phyloP scores from a whole-genome alignment of 2,888 invertebrate genomes.

The Dorcus hopei region DNA sequence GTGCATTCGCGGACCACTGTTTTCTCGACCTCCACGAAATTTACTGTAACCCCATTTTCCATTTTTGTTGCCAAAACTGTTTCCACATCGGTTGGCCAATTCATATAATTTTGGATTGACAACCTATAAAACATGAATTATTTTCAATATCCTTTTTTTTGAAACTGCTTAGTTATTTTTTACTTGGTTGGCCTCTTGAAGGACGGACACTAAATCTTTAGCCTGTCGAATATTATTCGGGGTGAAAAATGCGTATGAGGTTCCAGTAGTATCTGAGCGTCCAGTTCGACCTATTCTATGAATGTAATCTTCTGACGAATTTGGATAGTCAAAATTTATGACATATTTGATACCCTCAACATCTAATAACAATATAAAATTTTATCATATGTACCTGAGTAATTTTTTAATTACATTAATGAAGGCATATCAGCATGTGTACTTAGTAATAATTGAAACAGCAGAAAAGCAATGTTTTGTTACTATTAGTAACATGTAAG shows the following conservation, averaged over 20 bases:
- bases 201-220: slow-evolving; percentile 81
- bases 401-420: too few relatives aligned
- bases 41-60: slow-evolving; percentile 56
- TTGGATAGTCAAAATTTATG: slow-evolving; percentile 94
- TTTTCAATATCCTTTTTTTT: neutral
- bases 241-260: slow-evolving; percentile 94
- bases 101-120: slow-evolving; percentile 83
- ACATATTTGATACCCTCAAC: slow-evolving; percentile 96
- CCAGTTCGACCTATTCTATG: slow-evolving; percentile 95
- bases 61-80: slow-evolving; percentile 54
- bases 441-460: too few relatives aligned
- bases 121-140: slow-evolving; percentile 52
- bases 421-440: too few relatives aligned
- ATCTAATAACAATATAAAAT: slow-evolving; percentile 60
- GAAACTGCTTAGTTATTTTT: slow-evolving; percentile 8
- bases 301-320: slow-evolving; percentile 93
- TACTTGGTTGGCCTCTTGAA: slow-evolving; percentile 87
- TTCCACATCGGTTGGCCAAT: slow-evolving; percentile 64
- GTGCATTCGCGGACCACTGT: slow-evolving; percentile 36
- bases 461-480: too few relatives aligned
- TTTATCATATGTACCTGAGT: slow-evolving; percentile 2
- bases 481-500: too few relatives aligned
- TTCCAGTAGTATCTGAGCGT: slow-evolving; percentile 80
- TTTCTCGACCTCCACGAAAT: slow-evolving; percentile 42
- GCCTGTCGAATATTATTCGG: slow-evolving; percentile 84